Evolutionary conservation across 1,140 invertebrate species (phyloP), one percentile per base, ranked within the genome.

Genomic region (Zaprionus tsacasi): DNA sequence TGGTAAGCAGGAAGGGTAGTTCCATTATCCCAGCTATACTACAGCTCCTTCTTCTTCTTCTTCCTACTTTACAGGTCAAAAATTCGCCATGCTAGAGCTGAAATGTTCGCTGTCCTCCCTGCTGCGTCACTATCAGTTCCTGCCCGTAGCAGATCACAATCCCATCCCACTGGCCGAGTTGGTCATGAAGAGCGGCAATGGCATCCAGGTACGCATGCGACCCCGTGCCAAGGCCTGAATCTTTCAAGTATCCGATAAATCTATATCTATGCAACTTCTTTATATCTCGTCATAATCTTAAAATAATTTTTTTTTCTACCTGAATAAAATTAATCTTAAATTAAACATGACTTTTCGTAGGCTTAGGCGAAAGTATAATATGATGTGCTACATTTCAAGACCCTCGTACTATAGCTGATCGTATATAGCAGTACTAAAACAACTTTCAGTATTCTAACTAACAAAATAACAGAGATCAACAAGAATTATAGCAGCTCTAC

Each of bases 31-130:
- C 5, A 25, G 8, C 10, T 12, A 8, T 6, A 10, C 27, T 30
- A 33, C 30, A 30, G 6, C 6, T 30, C 27, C 27, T 30, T 3
- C 27, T 30, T 30, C 4, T 12, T 25, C 40, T 15, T 17, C 6
- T 8, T 0, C 27, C 1, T 30, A 2, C 2, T 21, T 36, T 65
- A 7, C 27, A 93, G 92, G 93, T 56, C 93, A 93, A 91, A 93
- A 93, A 66, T 94, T 93, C 60, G 93, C 93, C 21, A 93, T 93
- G 79, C 77, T 93, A 52, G 92, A 93, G 66, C 74, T 94, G n/a
- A 94, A 94, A 78, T 91, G 81, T 15, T 75, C 92, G 0, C 58
- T 93, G 5, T 92, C 92, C 0, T 91, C 91, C 61, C 63, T 93
- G 1, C 59, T 93, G 43, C 75, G 93, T 5, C 87, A 83, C 30